Percentiles rank a stretch among this genome's conserved stretches.
These are phyloP conservation scores for Meles meles DNA, from an alignment of 2,113 vertebrate genomes.

Conservation along the genomic window DNA sequence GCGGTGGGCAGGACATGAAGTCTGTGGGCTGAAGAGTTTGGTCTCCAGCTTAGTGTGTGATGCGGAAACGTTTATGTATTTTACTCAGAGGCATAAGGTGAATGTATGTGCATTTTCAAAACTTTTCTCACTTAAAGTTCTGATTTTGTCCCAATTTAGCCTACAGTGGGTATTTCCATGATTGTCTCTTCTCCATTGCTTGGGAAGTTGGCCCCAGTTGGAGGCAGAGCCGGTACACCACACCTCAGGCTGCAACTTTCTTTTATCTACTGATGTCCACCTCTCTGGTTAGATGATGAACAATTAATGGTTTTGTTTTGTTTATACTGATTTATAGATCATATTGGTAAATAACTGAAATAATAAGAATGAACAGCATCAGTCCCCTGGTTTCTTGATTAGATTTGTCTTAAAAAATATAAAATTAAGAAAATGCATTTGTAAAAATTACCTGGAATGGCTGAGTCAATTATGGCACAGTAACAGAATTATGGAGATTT, in stretches of 20 bases:
- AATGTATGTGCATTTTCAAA: neutral
- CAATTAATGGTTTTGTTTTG: neutral
- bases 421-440: neutral
- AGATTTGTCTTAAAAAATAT: neutral
- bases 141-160: neutral
- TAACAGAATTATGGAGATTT: neutral
- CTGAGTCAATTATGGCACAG: neutral
- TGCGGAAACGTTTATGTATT: neutral
- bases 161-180: neutral
- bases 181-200: neutral
- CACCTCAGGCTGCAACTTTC: neutral
- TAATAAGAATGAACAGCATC: neutral
- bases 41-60: neutral
- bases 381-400: neutral
- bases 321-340: neutral
- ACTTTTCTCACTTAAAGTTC: neutral
- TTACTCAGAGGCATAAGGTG: neutral
- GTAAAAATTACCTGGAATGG: neutral
- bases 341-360: neutral
- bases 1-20: neutral
- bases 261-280: neutral
- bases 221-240: too few relatives aligned
- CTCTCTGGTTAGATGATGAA: neutral
- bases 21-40: neutral
- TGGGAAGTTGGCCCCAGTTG: neutral